Evolutionary conservation across 1,140 invertebrate genomes (phyloP), one percentile per base, ranked within the genome.

Genomic region (Drosophila sproati): DNA sequence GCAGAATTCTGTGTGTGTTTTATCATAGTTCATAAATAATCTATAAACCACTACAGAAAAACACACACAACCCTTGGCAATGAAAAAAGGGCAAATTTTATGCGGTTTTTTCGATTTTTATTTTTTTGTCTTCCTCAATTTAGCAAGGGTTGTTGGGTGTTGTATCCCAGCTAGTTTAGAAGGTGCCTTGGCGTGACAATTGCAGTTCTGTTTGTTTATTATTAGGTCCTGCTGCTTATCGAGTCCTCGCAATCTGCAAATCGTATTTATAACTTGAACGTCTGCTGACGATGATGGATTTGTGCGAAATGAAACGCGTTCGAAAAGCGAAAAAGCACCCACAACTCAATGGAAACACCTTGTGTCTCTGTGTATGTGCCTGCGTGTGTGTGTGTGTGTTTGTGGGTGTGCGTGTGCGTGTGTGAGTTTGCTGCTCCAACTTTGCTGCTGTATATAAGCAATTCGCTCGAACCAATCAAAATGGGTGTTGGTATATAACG

Each of bases 211-310:
- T 7, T 39, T 20, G 28, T 43, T 10, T 28, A 43, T 43, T 43
- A 43, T 57, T 12, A 43, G 31, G 29, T 73, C 47, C 69, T 63
- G 39, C 41, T 32, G 29, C 59, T 72, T 66, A 72, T 72, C 69
- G 54, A 43, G 43, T 32, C 50, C 12, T 52, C 50, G 39, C 67
- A 41, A 69, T 60, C 67, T 54, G 29, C 39, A 61, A 69, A 69
- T 60, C 67, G 67, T 54, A 31, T 54, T 6, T 32, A 28, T 60
- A 20, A 59, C 45, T 37, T 32, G 31, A 34, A 67, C 76, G 80
- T 79, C 82, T 75, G 80, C 41, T 88, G 82, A 87, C 83, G 76
- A 80, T 83, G 82, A 87, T 87, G 66, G 73, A 83, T 87, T 61
- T 77, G 47, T 43, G 79, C 50, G 52, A 73, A 86, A 63, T 86